Evolutionary conservation across 1,140 invertebrate genomes (phyloP).

Genomic region (Drosophila grimshawi): DNA sequence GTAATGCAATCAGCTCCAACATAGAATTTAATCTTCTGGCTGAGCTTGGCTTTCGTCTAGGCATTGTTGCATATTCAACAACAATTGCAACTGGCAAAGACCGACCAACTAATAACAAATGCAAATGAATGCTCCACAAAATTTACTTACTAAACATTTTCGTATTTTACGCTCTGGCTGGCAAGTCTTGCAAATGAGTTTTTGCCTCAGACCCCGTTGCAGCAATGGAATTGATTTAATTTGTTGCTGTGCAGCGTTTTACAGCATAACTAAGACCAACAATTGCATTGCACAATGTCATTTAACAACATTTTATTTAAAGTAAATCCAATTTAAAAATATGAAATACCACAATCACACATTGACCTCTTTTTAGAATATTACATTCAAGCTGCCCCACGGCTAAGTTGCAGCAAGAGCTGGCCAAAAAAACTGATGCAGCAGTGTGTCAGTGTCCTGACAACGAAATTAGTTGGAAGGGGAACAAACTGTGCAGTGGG

Average conservation of each 20-base stretch:
- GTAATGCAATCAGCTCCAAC: conserved; percentile 69
- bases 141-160: conserved; percentile 67
- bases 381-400: conserved; percentile 66
- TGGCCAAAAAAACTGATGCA: conserved; percentile 64
- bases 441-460: conserved; percentile 49
- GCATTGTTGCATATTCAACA: conserved; percentile 78
- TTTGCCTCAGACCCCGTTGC: conserved; percentile 3
- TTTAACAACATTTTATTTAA: conserved; percentile 30
- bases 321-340: conserved; percentile 42
- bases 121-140: conserved; percentile 80
- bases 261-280: conserved; percentile 41
- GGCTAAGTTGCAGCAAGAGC: conserved; percentile 4
- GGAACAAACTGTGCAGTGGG: neutral
- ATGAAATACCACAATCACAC: conserved; percentile 39
- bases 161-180: conserved; percentile 48
- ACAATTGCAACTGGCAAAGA: conserved; percentile 65
- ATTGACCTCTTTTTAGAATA: conserved; percentile 62
- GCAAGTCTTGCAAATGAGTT: conserved; percentile 66
- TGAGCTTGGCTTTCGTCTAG: conserved; percentile 47
- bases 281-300: conserved; percentile 38
- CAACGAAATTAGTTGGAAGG: neutral
- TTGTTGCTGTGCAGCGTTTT: conserved; percentile 49
- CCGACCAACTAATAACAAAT: conserved; percentile 81
- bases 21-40: conserved; percentile 70
- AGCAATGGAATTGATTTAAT: conserved; percentile 76